phyloP scores from a whole-genome alignment of 2,888 invertebrate genomes.

The Stenchaetothrips biformis region DNA sequence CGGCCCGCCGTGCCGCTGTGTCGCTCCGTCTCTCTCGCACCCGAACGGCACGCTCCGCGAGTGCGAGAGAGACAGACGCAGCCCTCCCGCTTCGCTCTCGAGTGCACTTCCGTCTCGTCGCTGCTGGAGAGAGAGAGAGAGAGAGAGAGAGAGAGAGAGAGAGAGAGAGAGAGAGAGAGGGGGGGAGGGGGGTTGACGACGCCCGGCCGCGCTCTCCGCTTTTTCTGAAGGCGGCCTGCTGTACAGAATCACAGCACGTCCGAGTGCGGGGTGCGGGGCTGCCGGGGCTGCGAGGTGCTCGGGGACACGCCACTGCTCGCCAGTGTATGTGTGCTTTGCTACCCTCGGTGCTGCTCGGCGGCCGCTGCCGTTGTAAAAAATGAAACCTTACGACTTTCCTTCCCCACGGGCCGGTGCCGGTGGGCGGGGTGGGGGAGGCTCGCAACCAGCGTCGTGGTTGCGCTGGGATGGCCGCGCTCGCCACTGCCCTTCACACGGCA shows the following conservation, averaged over 20 bases:
- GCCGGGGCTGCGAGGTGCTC: neutral
- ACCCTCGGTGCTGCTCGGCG: no score
- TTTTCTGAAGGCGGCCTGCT: neutral
- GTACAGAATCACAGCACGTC: constrained; percentile 12
- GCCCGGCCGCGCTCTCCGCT: neutral
- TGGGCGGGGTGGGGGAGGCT: no score
- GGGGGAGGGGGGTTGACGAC: neutral
- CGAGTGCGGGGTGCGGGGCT: no score
- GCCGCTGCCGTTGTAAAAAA: constrained; percentile 14
- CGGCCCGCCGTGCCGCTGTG: no score
- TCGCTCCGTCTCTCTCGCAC: no score
- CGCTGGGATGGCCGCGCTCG: neutral
- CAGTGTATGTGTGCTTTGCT: neutral
- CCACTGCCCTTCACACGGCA: neutral
- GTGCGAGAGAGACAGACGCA: neutral
- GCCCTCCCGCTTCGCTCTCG: neutral
- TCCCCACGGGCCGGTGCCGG: neutral
- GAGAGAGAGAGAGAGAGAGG: neutral
- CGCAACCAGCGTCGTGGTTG: no score
- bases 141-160: no score
- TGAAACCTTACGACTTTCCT: constrained; percentile 13
- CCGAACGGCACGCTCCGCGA: no score
- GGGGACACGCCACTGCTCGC: neutral
- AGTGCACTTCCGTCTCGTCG: neutral
- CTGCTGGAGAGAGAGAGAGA: neutral